phyloP scores from a whole-genome alignment of 2,113 vertebrate species.

The Atrichornis clamosus region DNA sequence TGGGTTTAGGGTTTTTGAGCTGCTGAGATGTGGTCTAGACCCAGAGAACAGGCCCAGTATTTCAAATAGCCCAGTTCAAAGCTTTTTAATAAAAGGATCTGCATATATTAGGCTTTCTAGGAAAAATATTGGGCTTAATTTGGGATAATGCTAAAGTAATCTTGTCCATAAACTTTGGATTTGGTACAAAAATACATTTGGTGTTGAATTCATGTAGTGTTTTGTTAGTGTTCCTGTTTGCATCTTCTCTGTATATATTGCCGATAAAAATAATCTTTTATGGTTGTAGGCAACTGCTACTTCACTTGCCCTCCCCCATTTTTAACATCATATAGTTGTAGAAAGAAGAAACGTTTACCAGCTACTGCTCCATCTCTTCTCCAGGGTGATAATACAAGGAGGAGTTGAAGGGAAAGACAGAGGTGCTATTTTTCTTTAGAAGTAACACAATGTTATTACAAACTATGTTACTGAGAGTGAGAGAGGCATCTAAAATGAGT shows the following conservation, averaged over 20 bases:
- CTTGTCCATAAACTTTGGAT: not conserved
- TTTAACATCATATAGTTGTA: not conserved
- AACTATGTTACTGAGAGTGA: not conserved
- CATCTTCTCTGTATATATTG: not conserved
- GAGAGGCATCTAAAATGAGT: not conserved
- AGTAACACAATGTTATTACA: not conserved
- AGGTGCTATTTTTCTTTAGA: not conserved
- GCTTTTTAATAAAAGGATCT: not conserved
- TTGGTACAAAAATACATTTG: not conserved
- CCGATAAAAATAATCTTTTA: not conserved
- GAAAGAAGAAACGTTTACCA: not conserved
- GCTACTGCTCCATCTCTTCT: not conserved
- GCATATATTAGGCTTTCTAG: not conserved
- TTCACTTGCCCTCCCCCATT: not conserved
- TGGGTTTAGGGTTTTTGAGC: not conserved
- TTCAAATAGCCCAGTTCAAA: not conserved
- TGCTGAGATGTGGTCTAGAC: not conserved
- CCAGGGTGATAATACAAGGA: not conserved
- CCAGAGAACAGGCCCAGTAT: not conserved
- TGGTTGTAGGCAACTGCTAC: not conserved
- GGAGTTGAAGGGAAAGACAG: not conserved
- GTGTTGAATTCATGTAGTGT: not conserved
- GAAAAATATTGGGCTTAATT: not conserved
- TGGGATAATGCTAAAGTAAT: not conserved
- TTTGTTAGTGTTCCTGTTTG: not conserved